These are phyloP conservation scores for Ethmia dodecea DNA, from an alignment of 2,888 invertebrate genomes.

Conservation along the genomic window DNA sequence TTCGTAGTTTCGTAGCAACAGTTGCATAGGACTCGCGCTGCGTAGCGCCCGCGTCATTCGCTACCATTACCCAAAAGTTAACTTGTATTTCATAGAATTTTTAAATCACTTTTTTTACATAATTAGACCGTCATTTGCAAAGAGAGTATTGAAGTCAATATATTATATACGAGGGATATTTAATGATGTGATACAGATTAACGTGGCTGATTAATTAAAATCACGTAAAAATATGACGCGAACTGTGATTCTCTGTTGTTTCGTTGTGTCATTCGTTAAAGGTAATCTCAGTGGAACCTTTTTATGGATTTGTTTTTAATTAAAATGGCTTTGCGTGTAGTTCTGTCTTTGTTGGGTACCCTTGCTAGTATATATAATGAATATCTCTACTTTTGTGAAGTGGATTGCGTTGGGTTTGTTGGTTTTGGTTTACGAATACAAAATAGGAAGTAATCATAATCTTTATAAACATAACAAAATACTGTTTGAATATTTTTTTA, in stretches of 20 bases:
- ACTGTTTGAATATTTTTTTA: too few relatives aligned
- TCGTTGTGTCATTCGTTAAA: slow-evolving; percentile 40
- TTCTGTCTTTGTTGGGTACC: too few relatives aligned
- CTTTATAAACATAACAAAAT: too few relatives aligned
- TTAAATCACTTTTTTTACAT: not conserved
- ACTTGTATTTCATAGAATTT: not conserved
- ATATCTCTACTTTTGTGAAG: too few relatives aligned
- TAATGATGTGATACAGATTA: not conserved
- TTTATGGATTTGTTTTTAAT: too few relatives aligned
- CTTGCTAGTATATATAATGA: too few relatives aligned
- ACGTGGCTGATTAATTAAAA: slow-evolving; percentile 13
- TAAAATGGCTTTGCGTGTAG: too few relatives aligned
- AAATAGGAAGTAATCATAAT: too few relatives aligned
- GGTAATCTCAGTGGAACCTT: too few relatives aligned
- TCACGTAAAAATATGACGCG: slow-evolving; percentile 42
- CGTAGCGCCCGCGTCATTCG: slow-evolving; percentile 53
- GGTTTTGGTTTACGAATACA: too few relatives aligned
- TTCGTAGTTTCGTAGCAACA: slow-evolving; percentile 41
- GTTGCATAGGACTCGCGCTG: slow-evolving; percentile 55
- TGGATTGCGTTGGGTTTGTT: too few relatives aligned
- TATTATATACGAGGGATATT: not conserved
- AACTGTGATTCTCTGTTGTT: slow-evolving; percentile 33
- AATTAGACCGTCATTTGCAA: not conserved
- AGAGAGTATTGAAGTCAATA: not conserved
- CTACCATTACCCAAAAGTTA: slow-evolving; percentile 17